Base-by-base conservation (phyloP, 2,113 vertebrate species). In the Pollachius pollachius region DNA sequence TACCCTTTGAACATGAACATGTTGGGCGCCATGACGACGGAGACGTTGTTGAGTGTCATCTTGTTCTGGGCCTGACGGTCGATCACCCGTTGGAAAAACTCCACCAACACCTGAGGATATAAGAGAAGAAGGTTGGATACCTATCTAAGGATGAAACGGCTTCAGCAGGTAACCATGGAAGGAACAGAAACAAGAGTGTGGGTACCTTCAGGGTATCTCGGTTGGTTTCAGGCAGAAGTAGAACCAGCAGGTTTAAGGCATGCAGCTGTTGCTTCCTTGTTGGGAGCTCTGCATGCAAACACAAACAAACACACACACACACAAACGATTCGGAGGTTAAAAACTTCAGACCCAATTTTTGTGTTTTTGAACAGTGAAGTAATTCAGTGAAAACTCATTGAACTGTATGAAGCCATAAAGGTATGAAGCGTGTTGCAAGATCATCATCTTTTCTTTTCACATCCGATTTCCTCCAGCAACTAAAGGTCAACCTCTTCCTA, bases 21-120 rank as follows among this genome's bases (percentile, higher is more conserved):
- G 88, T 97, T 99, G n/a, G 97, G 97, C 3, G 97, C 95, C 95
- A 99, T 98, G 79, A 99, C 93, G 89, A 99, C 94, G 0, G 96
- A 94, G n/a, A 98, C 93, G 5, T 99, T 99, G 83, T 95, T 97
- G 48, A 95, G 76, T 0, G 93, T 98, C 97, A 99, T 99, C 90
- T 96, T 97, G 75, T 99, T 99, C 76, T 93, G 92, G 71, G 94
- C 93, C 85, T 92, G 94, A 79, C 94, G 94, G 81, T 96, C 93
- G 64, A 95, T 95, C 60, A 99, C 93, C 58, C 92, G 93, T 83
- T 95, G 94, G 80, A 99, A 96, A 88, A 99, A 99, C 89, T 99
- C 97, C 83, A 98, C 91, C 37, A 99, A 84, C 1, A 93, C 94
- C 97, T 99, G 81, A 25, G 87, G 19, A 17, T 70, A 72, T 63